phyloP scores from a whole-genome alignment of 2,888 invertebrate species.

The Hemicrepidius hirtus region DNA sequence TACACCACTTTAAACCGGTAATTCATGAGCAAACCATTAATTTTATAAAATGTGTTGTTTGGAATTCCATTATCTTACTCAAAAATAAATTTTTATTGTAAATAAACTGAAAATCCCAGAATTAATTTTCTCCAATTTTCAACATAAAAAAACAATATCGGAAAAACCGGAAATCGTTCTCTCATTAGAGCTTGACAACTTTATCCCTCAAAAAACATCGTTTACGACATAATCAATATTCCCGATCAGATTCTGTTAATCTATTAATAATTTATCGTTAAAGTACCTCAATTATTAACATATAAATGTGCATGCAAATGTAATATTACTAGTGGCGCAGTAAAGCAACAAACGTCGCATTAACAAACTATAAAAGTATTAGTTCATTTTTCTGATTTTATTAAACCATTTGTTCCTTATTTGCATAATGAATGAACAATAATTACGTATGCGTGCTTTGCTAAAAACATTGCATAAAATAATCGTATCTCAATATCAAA shows the following conservation, averaged over 20 bases:
- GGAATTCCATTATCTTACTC: no score
- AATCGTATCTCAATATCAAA: constrained; percentile 19
- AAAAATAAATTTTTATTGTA: no score
- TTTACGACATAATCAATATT: constrained; percentile 25
- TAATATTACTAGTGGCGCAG: neutral
- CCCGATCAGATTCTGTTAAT: constrained; percentile 21
- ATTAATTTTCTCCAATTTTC: neutral
- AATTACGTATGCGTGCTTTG: constrained; percentile 29
- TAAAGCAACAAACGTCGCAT: constrained; percentile 19
- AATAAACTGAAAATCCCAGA: no score
- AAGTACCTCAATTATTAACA: constrained; percentile 30
- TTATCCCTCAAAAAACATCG: constrained; percentile 1
- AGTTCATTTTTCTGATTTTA: constrained; percentile 25
- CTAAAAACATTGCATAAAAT: constrained; percentile 18
- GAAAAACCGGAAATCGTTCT: neutral
- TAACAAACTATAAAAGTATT: neutral
- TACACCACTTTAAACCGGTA: no score
- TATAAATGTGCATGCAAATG: constrained; percentile 27
- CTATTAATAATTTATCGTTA: constrained; percentile 33
- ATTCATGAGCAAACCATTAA: no score
- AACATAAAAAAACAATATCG: neutral
- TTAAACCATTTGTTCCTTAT: constrained; percentile 31
- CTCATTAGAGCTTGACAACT: constrained; percentile 21
- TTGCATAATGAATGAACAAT: constrained; percentile 28
- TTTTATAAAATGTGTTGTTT: no score